Evolutionary conservation across 1,140 invertebrate genomes (phyloP), one percentile per base, ranked within the genome.

Genomic region (Drosophila setifemur): DNA sequence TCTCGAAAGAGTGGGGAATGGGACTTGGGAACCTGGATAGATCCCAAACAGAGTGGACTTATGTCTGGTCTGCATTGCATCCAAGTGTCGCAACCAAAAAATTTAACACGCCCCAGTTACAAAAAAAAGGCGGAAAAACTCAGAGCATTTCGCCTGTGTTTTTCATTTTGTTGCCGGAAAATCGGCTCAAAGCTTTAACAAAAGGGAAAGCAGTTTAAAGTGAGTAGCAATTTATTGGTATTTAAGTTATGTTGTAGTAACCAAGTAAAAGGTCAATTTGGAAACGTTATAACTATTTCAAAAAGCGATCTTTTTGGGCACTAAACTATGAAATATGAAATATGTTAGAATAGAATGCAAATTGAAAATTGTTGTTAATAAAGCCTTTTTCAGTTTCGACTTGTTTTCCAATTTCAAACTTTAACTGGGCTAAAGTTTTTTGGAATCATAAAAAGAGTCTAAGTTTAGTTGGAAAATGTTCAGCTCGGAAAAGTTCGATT

Each of bases 31-130:
- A 37, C 33, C 14, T 16, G 25, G 45, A 19, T 25, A 33, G 39
- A 26, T 37, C 16, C 68, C 74, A 78, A 68, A 77, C 74, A 31
- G 18, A 42, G 29, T 26, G 37, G 64, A 60, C 52, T 42, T 44
- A 21, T 52, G 69, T 54, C 57, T 61, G 57, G 69, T 43, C 69
- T 78, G 69, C 54, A 43, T 57, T 44, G 61, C 64, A 72, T 72
- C 73, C 68, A 60, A 78, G 48, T 54, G 49, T 68, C 73, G 67
- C 67, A 75, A 50, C 72, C n/a, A n/a, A 76, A 76, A 66, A 77
- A 58, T 77, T 77, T 78, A 72, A 76, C 68, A 77, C 74, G 74
- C 73, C 74, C 40, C 54, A 69, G 53, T 70, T 48, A 57, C 66
- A 70, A 58, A 70, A 48, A 67, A 67, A 39, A 9, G 6, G 7